Evolutionary conservation across 2,888 invertebrate species (phyloP), one percentile per base, ranked within the genome.

Genomic region (Lycocerus yunnanus): DNA sequence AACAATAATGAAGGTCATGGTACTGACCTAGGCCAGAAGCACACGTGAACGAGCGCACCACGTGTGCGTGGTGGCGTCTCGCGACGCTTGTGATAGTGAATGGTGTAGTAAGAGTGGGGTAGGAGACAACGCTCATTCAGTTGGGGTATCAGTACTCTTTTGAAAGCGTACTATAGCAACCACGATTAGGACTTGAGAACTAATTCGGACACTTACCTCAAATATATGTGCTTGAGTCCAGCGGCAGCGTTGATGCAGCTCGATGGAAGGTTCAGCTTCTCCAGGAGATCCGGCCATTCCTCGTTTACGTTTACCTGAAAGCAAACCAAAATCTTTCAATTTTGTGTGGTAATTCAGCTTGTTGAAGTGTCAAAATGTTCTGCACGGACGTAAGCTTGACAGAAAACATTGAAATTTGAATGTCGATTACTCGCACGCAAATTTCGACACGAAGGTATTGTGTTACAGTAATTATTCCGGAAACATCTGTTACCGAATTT

Each of bases 211-310:
- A 86, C 89, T 89, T 88, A 94, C 90, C 95, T 91, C 78, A 94
- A 90, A 86, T 96, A 96, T 79, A 95, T 92, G 85, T 94, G 93
- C 85, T 96, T 96, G 78, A 97, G 89, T 73, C 94, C 95, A 74
- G 95, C 92, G 78, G 94, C 92, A 71, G 95, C 96, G 89, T 98
- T 98, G 71, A 97, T 93, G 87, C 98, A 97, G 75, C 93, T 93
- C 82, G 91, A 91, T 16, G 96, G 95, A 75, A 98, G 87, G 76
- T 92, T 90, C 82, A 96, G 90, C 77, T 94, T 91, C 76, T 93
- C 90, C 83, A 94, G 89, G 79, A 97, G 91, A 77, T 93, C 91
- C 80, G 94, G 93, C 98, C 97, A 98, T 78, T 93, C 93, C 84
- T 96, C 95, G 83, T 94, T 93, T 82, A 93, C 92, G 87, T 96